A percentile compares a stretch with the other conserved stretches of the same genome.
Conservation (phyloP, 2,888 invertebrate species). For the Incurvaria masculella region DNA sequence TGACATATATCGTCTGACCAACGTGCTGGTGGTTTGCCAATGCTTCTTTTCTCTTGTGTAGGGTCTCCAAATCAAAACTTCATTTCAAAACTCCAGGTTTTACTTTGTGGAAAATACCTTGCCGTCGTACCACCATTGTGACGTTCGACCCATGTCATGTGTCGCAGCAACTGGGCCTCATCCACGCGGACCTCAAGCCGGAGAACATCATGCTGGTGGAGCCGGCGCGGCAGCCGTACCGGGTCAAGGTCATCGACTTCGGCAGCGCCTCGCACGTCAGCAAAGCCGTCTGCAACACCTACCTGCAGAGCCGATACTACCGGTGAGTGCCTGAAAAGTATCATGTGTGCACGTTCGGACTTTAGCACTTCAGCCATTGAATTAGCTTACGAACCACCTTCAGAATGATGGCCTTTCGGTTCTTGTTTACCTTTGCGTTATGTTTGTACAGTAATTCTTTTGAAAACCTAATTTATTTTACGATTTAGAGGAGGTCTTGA, state of each 20-base stretch:
- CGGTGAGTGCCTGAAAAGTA: slow-evolving; percentile 23
- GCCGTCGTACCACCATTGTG: no score
- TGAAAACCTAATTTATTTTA: no score
- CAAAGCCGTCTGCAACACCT: slow-evolving; percentile 99
- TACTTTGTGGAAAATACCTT: no score
- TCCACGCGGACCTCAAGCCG: slow-evolving; percentile 99
- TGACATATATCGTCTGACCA: no score
- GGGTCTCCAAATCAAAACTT: no score
- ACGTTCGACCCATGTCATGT: no score
- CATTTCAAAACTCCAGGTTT: no score
- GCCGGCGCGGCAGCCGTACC: slow-evolving; percentile 95
- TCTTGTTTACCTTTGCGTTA: no score
- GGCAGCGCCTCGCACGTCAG: slow-evolving; percentile 99
- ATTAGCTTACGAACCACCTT: not conserved
- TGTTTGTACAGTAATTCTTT: no score
- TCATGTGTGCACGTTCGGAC: not conserved
- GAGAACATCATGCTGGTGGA: slow-evolving; percentile 99
- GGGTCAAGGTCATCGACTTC: slow-evolving; percentile 99
- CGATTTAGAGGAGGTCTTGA: no score
- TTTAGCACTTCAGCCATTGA: not conserved
- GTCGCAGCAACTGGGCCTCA: slow-evolving; percentile 95
- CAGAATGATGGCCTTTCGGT: not conserved
- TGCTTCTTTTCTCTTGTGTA: no score
- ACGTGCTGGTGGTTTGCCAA: no score
- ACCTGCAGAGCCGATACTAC: slow-evolving; percentile 98